Base-by-base conservation (phyloP, 2,888 invertebrate genomes). In the Lypha dubia region DNA sequence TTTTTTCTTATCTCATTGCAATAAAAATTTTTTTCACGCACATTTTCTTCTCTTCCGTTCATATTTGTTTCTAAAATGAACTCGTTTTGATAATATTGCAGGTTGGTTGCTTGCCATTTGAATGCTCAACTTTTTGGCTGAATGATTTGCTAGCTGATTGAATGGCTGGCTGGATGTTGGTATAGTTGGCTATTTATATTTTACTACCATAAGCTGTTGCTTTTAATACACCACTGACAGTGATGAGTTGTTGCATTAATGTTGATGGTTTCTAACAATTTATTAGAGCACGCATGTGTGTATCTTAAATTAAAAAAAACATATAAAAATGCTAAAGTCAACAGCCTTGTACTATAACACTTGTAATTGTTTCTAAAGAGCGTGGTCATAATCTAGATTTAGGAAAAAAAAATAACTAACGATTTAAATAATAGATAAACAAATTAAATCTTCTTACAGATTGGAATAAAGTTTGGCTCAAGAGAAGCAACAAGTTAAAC, bases 171-270 rank as follows among this genome's bases (percentile, higher is more conserved):
- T 35, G 56, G 13, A 24, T 62, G 62, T 5, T 41, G 53, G 44
- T 56, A 41, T 15, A 32, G 35, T 65, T 75, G 76, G 60, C 63
- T 65, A 71, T 79, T 79, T 63, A 20, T 71, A 71, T 81, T 81
- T 81, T 81, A 81, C 75, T 81, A 63, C 75, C 56, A 75, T 81
- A 81, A 81, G 75, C 81, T 81, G 81, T 84, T 74, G 77, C 84
- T 77, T 81, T 84, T 84, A 84, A 81, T 84, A 87, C 88, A 88
- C 87, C 88, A 89, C 89, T 89, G 89, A 88, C 90, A 87, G 90
- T 90, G 90, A 90, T 89, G 90, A 90, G 89, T 90, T 90, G 89
- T 86, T 86, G 88, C 90, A 90, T 90, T 90, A 90, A 89, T 87
- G 89, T 89, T 89, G 88, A 90, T 90, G 90, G 82, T 63, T 84